Base-by-base conservation (phyloP, 2,888 invertebrate species). In the Elmis aenea region DNA sequence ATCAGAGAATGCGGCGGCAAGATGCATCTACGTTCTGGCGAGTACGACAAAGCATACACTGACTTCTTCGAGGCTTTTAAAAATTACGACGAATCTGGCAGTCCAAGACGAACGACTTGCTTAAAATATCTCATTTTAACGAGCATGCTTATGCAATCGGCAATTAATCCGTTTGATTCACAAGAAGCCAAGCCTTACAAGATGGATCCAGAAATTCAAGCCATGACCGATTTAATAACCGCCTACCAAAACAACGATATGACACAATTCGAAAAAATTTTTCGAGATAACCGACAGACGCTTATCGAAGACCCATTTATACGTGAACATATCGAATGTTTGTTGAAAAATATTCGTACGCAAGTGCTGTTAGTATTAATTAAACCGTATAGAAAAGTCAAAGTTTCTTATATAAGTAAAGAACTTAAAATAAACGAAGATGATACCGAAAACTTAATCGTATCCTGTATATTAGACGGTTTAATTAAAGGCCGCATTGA, bases 101-200 rank as follows among this genome's bases (percentile, higher is more conserved):
- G 91, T 55, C 92, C 94, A 8, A 73, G 96, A 52, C 76, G 99
- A 44, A 95, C 95, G 20, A 94, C 93, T 0, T 99, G 97, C 65
- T 75, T 99, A 35, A 99, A 97, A 69, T 99, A 99, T 69, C 75
- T 99, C 45, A 96, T 99, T 14, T 70, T 99, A 60, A 97, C 99
- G 8, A 97, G 95, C 68, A 99, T 99, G 89, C 72, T 99, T 46
- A 95, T 96, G 92, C 94, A 96, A 66, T 96, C 96, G 1, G 94
- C 92, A 15, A 99, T 99, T 48, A 99, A 99, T 71, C 99, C 99
- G 1, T 99, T 99, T 67, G 97, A 99, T 71, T 96, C 96, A 0
- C 97, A 99, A 74, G 99, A 99, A 72, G 97, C 97, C 1, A 99
- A 99, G 64, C 97, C 99, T 0, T 99, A 99, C 68, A 96, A 95